phyloP scores from a whole-genome alignment of 2,797 vertebrate genomes.

The Acipenser ruthenus region DNA sequence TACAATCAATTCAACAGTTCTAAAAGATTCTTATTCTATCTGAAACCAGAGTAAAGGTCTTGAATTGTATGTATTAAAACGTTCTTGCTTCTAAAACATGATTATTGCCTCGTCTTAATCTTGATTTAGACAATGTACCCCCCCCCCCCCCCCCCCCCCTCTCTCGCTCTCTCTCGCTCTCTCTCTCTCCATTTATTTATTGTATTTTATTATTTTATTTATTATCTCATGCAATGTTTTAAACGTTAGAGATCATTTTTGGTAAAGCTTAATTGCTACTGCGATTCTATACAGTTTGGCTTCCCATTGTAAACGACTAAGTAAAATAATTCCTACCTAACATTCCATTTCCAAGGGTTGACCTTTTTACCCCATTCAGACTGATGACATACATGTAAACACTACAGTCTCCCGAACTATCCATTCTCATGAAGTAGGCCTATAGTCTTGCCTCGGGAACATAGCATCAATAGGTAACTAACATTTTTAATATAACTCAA shows the following conservation, averaged over 20 bases:
- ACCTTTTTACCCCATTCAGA: slow-evolving; percentile 64
- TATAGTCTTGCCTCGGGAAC: too few species aligned
- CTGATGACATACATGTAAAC: slow-evolving; percentile 60
- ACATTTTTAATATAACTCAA: too few species aligned
- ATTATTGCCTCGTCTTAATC: too few species aligned
- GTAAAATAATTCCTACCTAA: slow-evolving; percentile 24
- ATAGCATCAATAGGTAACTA: too few species aligned
- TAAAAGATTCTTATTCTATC: slow-evolving; percentile 49
- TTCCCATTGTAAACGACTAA: slow-evolving; percentile 26
- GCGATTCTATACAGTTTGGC: neutral
- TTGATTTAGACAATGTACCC: too few species aligned
- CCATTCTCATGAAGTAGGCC: slow-evolving; percentile 40
- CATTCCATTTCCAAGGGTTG: slow-evolving; percentile 66
- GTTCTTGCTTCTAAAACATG: slow-evolving; percentile 35
- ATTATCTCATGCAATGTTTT: neutral
- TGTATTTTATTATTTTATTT: slow-evolving; percentile 28
- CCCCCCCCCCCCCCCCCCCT: too few species aligned
- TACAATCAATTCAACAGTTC: slow-evolving; percentile 57
- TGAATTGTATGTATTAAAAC: slow-evolving; percentile 81
- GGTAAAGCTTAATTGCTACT: too few species aligned
- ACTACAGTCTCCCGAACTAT: slow-evolving; percentile 52
- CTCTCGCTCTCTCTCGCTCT: too few species aligned
- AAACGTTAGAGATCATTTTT: too few species aligned
- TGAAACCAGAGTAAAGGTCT: slow-evolving; percentile 71
- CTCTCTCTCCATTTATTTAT: neutral